Evolutionary conservation across 1,140 invertebrate genomes (phyloP).

Genomic region (Sitobion miscanthi): DNA sequence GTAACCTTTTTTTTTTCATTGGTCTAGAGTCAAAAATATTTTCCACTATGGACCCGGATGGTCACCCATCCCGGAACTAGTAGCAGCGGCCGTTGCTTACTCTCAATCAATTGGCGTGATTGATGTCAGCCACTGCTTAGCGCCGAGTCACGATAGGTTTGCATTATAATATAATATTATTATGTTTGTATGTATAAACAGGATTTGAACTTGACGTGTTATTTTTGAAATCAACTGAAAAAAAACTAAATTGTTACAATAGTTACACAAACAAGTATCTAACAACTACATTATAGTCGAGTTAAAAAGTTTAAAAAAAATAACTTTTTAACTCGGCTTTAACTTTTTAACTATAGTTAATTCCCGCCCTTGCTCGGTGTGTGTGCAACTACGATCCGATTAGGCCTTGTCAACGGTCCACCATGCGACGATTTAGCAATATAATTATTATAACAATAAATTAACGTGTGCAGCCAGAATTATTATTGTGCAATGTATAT

Average conservation of each 20-base stretch:
- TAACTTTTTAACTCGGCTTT: not conserved
- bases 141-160: too few species aligned
- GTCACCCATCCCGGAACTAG: too few species aligned
- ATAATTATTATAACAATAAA: not conserved
- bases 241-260: not conserved
- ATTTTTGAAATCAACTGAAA: not conserved
- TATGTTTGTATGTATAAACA: not conserved
- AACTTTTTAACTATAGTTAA: not conserved
- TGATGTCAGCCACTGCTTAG: too few species aligned
- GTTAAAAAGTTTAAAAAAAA: not conserved
- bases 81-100: too few species aligned
- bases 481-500: not conserved
- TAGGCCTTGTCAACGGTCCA: not conserved
- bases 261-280: not conserved
- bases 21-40: too few species aligned
- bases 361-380: too few species aligned
- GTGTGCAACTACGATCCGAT: too few species aligned
- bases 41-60: too few species aligned
- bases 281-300: not conserved
- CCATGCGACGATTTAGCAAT: not conserved
- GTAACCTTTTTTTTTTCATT: too few species aligned
- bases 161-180: too few species aligned
- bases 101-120: too few species aligned
- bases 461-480: not conserved
- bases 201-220: not conserved